Evolutionary conservation across 1,140 invertebrate genomes (phyloP).

Genomic region (Ooceraea biroi): DNA sequence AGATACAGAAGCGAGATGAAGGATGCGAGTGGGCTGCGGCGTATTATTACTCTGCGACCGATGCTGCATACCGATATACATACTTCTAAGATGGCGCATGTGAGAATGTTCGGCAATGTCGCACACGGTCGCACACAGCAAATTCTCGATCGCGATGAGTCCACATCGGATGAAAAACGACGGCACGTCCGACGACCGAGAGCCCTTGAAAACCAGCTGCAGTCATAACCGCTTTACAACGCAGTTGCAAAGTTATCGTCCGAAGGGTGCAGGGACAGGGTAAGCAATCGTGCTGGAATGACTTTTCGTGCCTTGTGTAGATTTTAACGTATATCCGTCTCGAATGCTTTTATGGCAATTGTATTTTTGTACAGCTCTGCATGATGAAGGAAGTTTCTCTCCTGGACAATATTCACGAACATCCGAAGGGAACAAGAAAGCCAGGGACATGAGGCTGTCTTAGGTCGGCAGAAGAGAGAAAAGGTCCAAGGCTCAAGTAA

Average conservation of each 20-base stretch:
- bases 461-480: constrained; percentile 44
- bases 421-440: constrained; percentile 19
- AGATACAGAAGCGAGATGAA: constrained; percentile 12
- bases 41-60: constrained; percentile 19
- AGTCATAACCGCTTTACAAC: constrained; percentile 41
- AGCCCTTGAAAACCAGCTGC: constrained; percentile 44
- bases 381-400: constrained; percentile 35
- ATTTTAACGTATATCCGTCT: constrained; percentile 2
- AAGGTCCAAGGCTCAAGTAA: constrained; percentile 51
- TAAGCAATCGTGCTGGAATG: constrained; percentile 10
- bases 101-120: too few species aligned
- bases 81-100: background rate
- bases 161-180: background rate
- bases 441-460: background rate
- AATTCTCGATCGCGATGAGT: background rate
- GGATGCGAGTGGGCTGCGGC: background rate
- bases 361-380: constrained; percentile 37
- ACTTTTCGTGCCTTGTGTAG: constrained; percentile 48
- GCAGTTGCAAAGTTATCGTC: constrained; percentile 37
- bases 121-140: background rate
- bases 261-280: too few species aligned
- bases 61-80: background rate
- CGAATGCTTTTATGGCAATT: constrained; percentile 16
- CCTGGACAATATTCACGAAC: constrained; percentile 27
- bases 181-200: background rate